Percentiles rank a stretch among this genome's conserved stretches.
Conservation (phyloP, 2,797 vertebrate genomes). For the Hemitrygon akajei region DNA sequence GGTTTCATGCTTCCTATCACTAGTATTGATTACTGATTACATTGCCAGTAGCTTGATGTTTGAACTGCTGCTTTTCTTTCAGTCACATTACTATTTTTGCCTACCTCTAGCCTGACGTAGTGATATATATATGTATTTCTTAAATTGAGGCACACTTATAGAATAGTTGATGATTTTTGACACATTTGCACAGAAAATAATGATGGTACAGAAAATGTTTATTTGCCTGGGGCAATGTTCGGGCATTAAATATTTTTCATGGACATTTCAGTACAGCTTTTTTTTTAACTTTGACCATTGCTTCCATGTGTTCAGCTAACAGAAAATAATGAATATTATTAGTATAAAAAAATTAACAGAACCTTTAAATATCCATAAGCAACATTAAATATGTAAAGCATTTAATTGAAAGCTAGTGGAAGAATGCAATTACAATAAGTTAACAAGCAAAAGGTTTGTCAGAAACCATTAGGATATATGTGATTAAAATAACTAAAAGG, state of each 20-base stretch:
- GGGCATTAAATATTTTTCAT: slow-evolving; percentile 1
- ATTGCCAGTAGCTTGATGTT: background rate
- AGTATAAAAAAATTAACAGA: background rate
- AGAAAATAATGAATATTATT: slow-evolving; percentile 2
- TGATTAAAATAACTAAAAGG: slow-evolving; percentile 31
- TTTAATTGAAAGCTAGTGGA: slow-evolving; percentile 28
- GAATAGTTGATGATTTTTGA: slow-evolving; percentile 24
- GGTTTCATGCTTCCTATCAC: background rate
- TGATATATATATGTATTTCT: background rate
- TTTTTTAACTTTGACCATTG: slow-evolving; percentile 8
- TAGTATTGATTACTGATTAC: background rate
- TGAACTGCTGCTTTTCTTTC: background rate
- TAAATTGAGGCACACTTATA: background rate
- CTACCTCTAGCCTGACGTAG: background rate
- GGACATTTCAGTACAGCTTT: slow-evolving; percentile 4
- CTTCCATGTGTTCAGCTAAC: background rate
- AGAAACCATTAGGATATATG: slow-evolving; percentile 3
- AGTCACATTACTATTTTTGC: background rate
- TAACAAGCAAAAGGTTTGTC: slow-evolving; percentile 28
- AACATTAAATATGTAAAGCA: background rate
- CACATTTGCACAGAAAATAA: slow-evolving; percentile 4
- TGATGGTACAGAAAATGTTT: slow-evolving; percentile 16
- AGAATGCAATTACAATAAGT: slow-evolving; percentile 21
- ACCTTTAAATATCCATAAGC: background rate
- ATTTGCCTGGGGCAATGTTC: background rate